Evolutionary conservation across 2,113 vertebrate genomes (phyloP).

Genomic region (Todiramphus saurophagus): DNA sequence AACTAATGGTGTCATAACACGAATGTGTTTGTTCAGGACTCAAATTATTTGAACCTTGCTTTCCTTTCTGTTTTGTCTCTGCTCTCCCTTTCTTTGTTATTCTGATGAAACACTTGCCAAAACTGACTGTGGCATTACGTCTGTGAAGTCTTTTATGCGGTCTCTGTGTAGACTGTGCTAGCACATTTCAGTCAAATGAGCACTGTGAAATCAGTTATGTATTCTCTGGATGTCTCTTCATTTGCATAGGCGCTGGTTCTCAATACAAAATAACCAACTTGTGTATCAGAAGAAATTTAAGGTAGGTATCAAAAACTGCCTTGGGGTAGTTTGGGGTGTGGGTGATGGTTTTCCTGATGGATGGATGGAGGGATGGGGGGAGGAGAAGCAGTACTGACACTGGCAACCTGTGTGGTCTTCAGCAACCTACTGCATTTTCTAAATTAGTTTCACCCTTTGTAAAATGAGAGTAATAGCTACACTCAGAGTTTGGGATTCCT

Average conservation of each 20-base stretch:
- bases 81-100: background rate
- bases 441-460: background rate
- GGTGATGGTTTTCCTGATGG: background rate
- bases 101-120: background rate
- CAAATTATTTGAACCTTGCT: conserved; percentile 5
- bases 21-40: conserved; percentile 28
- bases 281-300: conserved; percentile 99
- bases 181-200: background rate
- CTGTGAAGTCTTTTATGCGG: background rate
- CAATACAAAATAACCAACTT: conserved; percentile 98
- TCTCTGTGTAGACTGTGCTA: background rate
- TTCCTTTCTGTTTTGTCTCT: conserved; percentile 23
- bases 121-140: conserved; percentile 32
- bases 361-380: too few relatives aligned
- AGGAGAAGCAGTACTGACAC: background rate
- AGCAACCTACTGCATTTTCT: background rate
- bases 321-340: background rate
- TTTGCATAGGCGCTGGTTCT: conserved; percentile 95
- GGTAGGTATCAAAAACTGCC: conserved; percentile 76
- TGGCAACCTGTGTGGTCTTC: background rate
- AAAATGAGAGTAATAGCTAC: background rate
- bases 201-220: background rate
- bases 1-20: conserved; percentile 53
- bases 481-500: background rate
- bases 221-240: conserved; percentile 49